These are phyloP conservation scores for Sinonovacula constricta DNA, from an alignment of 1,140 invertebrate genomes.

Conservation along the genomic window DNA sequence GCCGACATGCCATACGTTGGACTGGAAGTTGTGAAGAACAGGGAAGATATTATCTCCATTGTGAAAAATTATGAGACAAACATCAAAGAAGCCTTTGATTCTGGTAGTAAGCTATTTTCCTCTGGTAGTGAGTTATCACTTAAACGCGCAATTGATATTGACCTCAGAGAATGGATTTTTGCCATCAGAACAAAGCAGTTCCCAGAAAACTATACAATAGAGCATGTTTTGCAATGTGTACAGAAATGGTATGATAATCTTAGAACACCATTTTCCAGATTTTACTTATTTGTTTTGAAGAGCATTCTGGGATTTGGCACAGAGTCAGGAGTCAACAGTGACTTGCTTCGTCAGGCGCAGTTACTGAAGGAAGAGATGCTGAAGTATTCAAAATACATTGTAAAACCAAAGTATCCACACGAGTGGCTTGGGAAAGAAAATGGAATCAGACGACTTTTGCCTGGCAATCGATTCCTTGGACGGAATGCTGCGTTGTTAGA, in stretches of 20 bases:
- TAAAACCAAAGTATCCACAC: conserved; percentile 47
- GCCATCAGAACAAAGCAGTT: conserved; percentile 46
- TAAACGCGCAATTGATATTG: conserved; percentile 37
- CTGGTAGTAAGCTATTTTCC: conserved; percentile 29
- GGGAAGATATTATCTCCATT: conserved; percentile 40
- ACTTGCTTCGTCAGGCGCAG: conserved; percentile 20
- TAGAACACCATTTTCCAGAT: conserved; percentile 25
- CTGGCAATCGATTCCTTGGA: conserved; percentile 41
- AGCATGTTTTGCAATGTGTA: conserved; percentile 18
- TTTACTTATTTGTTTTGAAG: conserved; percentile 43
- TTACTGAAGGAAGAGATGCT: conserved; percentile 40
- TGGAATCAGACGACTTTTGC: conserved; percentile 37
- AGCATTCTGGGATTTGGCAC: conserved; percentile 31
- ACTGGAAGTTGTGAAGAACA: conserved; percentile 2
- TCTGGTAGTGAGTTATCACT: conserved; percentile 10
- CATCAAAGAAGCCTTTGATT: conserved; percentile 19
- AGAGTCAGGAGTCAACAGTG: conserved; percentile 14
- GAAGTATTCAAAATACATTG: conserved; percentile 21
- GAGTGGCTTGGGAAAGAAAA: conserved; percentile 50
- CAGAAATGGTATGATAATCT: conserved; percentile 35
- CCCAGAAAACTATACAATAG: conserved; percentile 25
- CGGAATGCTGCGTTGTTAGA: neutral
- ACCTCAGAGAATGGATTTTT: conserved; percentile 38
- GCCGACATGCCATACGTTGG: neutral
- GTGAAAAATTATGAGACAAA: conserved; percentile 51